Evolutionary conservation across 64 coral and sea anemone species (phyloP).

Genomic region (Pachyseris speciosa): DNA sequence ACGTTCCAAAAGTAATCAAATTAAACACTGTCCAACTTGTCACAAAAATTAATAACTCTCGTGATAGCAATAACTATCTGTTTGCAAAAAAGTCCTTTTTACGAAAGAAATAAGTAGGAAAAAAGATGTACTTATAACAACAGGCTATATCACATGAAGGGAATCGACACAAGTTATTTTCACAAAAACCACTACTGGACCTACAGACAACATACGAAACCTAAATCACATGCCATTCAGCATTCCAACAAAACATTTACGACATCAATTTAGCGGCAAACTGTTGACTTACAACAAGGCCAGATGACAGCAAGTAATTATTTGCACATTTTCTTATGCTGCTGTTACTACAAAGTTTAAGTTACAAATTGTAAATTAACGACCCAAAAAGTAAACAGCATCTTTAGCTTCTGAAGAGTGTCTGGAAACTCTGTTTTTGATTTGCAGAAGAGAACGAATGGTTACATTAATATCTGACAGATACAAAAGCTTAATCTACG

Average conservation of each 20-base stretch:
- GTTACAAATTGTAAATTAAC: too few species aligned
- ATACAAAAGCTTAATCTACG: too few species aligned
- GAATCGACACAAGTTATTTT: neutral
- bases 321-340: neutral
- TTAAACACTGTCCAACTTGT: neutral
- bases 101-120: neutral
- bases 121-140: neutral
- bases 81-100: neutral
- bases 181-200: neutral
- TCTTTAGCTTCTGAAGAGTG: too few species aligned
- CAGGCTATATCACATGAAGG: neutral
- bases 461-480: too few species aligned
- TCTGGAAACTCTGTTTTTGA: too few species aligned
- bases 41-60: neutral
- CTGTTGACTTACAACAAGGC: too few species aligned
- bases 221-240: neutral
- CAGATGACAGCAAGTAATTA: constrained; percentile 11
- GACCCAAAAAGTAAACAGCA: too few species aligned
- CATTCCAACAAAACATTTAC: constrained; percentile 20
- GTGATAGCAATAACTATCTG: neutral
- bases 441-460: too few species aligned
- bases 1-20: neutral
- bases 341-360: neutral
- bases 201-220: neutral
- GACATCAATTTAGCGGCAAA: constrained; percentile 21